Base-by-base conservation (phyloP, 2,113 vertebrate genomes). In the Trogon melanurus region DNA sequence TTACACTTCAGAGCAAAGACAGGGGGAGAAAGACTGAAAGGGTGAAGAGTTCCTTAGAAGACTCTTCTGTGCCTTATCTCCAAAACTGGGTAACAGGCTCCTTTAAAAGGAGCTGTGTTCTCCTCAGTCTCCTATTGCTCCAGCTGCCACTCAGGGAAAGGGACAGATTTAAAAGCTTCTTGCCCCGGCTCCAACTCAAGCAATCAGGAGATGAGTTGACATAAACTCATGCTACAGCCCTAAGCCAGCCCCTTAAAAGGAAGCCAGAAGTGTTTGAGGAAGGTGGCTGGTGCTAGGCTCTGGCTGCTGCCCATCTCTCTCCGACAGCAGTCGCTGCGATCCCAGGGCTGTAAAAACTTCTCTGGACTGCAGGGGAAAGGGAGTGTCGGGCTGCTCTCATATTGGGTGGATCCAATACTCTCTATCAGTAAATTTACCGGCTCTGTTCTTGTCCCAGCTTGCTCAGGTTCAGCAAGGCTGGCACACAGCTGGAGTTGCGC, bases 221-320 rank as follows among this genome's bases (percentile, higher is more conserved):
- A 61, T 22, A 18, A 51, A 66, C 57, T 17, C 91, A 45, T 62
- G 64, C 50, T 11, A 8, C 32, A 78, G 78, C 65, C 47, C 27
- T 27, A 10, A 11, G 78, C 25, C 96, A 81, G 80, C 27, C 67
- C 66, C 89, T 19, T 75, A 71, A 38, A 87, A 74, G 76, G 87
- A 50, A 71, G 41, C n/a, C 57, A 78, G 79, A 38, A 45, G 60
- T 13, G 51, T 41, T 54, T n/a, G 29, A 61, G 86, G 67, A 69
- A 25, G 51, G 38, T 60, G 4, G 1, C 64, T 20, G 41, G 34
- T 44, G 79, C 51, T 25, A 1, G 75, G 79, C 12, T 20, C 48
- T 80, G 92, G 56, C 91, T 38, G 71, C 80, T 61, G 93, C 81
- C 69, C 78, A 4, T 20, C 57, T 56, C n/a, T 11, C 61, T 23